These are phyloP conservation scores for Lysiphlebus fabarum DNA, from an alignment of 1,140 invertebrate genomes.

Conservation along the genomic window DNA sequence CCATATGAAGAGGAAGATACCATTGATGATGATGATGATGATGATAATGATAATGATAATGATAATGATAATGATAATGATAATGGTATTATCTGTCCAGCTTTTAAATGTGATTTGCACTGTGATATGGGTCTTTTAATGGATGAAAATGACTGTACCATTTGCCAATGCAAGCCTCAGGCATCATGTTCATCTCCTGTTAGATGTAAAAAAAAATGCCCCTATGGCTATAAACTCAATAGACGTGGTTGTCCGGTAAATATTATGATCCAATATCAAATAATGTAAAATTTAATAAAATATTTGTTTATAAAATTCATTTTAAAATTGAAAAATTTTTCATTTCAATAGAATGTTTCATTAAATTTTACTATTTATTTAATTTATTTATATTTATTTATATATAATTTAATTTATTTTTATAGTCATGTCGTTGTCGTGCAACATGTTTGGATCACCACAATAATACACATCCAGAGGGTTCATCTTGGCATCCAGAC, in stretches of 20 bases:
- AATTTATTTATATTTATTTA: not conserved
- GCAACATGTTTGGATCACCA: slow-evolving; percentile 40
- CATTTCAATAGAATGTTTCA: not conserved
- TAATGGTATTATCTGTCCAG: slow-evolving; percentile 37
- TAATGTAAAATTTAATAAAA: slow-evolving; percentile 1
- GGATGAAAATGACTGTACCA: slow-evolving; percentile 46
- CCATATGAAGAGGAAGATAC: slow-evolving; percentile 25
- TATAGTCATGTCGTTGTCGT: slow-evolving; percentile 45
- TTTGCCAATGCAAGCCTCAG: slow-evolving; percentile 42
- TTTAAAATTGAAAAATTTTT: slow-evolving; percentile 2
- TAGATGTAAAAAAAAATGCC: slow-evolving; percentile 44
- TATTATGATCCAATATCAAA: slow-evolving; percentile 2
- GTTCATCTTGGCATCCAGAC: slow-evolving; percentile 43
- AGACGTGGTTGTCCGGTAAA: slow-evolving; percentile 42
- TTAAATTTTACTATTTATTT: slow-evolving; percentile 4
- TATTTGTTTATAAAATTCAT: slow-evolving; percentile 8
- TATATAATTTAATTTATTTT: slow-evolving; percentile 11
- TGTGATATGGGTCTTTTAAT: slow-evolving; percentile 41
- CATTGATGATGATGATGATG: not conserved
- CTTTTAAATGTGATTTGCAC: slow-evolving; percentile 42
- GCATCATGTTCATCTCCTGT: slow-evolving; percentile 32
- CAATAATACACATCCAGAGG: slow-evolving; percentile 44
- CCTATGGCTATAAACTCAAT: slow-evolving; percentile 43
- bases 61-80: slow-evolving; percentile 16
- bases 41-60: not conserved